Base-by-base conservation (phyloP, 1,140 invertebrate genomes). In the Drosophila eugracilis region DNA sequence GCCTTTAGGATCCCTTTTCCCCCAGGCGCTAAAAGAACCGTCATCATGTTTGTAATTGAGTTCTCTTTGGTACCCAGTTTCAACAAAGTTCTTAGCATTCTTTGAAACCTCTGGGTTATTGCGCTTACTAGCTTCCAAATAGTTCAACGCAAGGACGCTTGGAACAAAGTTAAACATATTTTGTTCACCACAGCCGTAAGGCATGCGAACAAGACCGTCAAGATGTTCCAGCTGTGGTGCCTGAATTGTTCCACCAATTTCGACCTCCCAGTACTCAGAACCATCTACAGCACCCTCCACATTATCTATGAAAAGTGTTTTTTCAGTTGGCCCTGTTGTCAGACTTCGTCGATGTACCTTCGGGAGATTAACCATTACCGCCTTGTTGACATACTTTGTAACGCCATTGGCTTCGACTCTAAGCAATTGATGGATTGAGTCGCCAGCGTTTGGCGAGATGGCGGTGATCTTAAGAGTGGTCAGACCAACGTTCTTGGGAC, bases 21-120 rank as follows among this genome's bases (percentile, higher is more conserved):
- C 97, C 91, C 98, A 99, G 92, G 97, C 96, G 89, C 97, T 98
- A 91, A 99, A 99, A 0, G 98, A 99, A 4, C 98, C 97, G 92
- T 99, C 98, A 1, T 92, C 79, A 58, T 96, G 95, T 59, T 95
- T 95, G 89, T 97, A 99, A 0, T 95, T 97, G 75, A 99, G 93
- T 90, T 99, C 96, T 63, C 97, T 94, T 91, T 99, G 98, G 90
- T 98, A 98, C 2, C 97, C 97, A 59, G 93, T 94, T 89, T 97
- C 95, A 84, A 99, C 94, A 78, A 95, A 95, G 12, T 94, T 92
- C 21, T 95, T 90, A 0, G 96, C 95, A 91, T 95, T 95, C 0
- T 24, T 48, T 7, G 36, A 71, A 24, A 84, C 63, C 3, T n/a
- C 34, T 1, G 79, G 62, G 52, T 81, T 60, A 10, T 57, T 39